Evolutionary conservation across 2,797 vertebrate genomes (phyloP).

Genomic region (Rhabdomys pumilio): DNA sequence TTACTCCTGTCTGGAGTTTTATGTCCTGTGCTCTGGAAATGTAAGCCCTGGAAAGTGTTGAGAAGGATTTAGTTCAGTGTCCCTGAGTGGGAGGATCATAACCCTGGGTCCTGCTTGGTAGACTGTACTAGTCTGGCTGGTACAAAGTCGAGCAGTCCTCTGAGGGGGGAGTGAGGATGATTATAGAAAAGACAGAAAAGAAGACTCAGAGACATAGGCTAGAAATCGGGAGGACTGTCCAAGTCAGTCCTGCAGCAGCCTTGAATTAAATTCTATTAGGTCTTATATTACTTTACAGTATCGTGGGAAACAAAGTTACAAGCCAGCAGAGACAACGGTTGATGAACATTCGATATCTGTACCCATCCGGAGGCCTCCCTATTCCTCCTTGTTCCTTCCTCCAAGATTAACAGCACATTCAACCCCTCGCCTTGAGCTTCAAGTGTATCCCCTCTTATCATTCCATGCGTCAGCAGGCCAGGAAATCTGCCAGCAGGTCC

Average conservation of each 20-base stretch:
- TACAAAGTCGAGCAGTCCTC: background rate
- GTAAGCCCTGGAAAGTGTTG: background rate
- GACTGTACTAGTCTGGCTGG: rapidly evolving
- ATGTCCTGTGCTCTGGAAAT: background rate
- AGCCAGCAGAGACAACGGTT: background rate
- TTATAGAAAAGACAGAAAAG: background rate
- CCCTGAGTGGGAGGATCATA: background rate
- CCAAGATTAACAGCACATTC: background rate
- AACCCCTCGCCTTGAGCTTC: background rate
- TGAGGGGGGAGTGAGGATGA: background rate
- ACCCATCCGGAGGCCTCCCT: background rate
- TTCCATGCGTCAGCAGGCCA: background rate
- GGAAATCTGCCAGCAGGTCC: background rate
- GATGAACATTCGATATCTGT: background rate
- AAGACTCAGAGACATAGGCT: background rate
- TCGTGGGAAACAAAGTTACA: background rate
- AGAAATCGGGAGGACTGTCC: background rate
- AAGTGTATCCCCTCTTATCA: background rate
- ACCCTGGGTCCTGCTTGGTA: background rate
- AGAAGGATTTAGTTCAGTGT: background rate
- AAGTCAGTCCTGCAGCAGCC: background rate
- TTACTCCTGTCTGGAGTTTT: background rate
- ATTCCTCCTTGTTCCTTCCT: background rate
- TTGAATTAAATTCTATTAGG: background rate
- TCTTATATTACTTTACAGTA: background rate